Conservation (phyloP, 2,113 vertebrate genomes). For the Thalassoma bifasciatum region DNA sequence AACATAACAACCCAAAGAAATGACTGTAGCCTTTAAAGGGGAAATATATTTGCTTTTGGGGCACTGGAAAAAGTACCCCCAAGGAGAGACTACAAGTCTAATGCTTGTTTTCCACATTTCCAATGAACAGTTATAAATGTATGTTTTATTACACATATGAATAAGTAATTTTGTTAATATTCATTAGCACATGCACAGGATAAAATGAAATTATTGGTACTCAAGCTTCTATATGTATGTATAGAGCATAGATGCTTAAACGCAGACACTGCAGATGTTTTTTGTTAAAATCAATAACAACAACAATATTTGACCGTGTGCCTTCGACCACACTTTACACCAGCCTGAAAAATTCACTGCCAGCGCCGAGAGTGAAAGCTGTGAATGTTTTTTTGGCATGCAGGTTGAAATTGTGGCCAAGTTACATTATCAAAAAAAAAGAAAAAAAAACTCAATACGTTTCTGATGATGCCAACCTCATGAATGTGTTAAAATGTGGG, state of each 20-base stretch:
- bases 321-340: neutral
- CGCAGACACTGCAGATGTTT: neutral
- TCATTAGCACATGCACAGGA: too few species aligned
- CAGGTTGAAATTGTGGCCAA: slow-evolving; percentile 1
- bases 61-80: too few species aligned
- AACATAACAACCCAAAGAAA: neutral
- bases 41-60: too few species aligned
- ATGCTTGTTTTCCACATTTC: too few species aligned
- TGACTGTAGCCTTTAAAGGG: neutral
- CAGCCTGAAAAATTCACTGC: neutral
- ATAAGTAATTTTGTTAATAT: too few species aligned
- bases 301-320: neutral
- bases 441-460: neutral
- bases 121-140: too few species aligned
- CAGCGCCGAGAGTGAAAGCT: slow-evolving; percentile 4
- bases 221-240: too few species aligned
- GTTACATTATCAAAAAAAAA: neutral
- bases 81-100: too few species aligned
- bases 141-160: too few species aligned
- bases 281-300: neutral
- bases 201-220: too few species aligned
- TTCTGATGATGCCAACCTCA: neutral
- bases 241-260: neutral
- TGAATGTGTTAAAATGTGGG: slow-evolving; percentile 1
- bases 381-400: slow-evolving; percentile 22